Evolutionary conservation across 2,113 vertebrate genomes (phyloP).

Genomic region (Dasyurus viverrinus): DNA sequence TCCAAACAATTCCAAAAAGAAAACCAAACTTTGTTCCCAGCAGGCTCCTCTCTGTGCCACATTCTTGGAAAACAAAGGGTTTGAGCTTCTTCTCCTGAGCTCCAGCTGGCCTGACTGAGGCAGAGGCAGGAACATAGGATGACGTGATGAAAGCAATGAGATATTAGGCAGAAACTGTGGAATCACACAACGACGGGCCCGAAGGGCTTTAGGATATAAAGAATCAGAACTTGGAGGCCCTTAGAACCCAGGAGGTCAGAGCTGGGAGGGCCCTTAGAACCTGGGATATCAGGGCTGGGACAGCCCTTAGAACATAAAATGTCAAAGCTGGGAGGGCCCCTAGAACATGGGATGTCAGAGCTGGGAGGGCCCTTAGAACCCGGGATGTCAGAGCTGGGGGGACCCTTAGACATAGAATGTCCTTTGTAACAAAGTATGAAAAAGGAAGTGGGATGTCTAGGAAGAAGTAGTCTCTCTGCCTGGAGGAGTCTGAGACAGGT

Average conservation of each 20-base stretch:
- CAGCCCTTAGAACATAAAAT: not conserved
- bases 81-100: not conserved
- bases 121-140: not conserved
- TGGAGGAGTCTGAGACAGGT: not conserved
- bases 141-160: not conserved
- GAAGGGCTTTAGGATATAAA: not conserved
- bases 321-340: not conserved
- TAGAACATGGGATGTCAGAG: not conserved
- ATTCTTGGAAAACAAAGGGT: not conserved
- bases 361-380: not conserved
- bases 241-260: not conserved
- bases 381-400: no score
- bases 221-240: not conserved
- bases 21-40: not conserved
- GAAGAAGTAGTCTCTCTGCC: no score
- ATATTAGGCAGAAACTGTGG: not conserved
- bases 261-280: not conserved
- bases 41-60: not conserved
- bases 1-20: not conserved
- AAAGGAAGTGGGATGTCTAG: not conserved
- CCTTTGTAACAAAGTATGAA: not conserved
- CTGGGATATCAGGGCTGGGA: not conserved
- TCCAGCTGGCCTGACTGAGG: not conserved
- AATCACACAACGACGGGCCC: not conserved
- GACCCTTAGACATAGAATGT: not conserved